These are phyloP conservation scores for Megastigmus dorsalis DNA, from an alignment of 2,888 invertebrate species.

Conservation along the genomic window DNA sequence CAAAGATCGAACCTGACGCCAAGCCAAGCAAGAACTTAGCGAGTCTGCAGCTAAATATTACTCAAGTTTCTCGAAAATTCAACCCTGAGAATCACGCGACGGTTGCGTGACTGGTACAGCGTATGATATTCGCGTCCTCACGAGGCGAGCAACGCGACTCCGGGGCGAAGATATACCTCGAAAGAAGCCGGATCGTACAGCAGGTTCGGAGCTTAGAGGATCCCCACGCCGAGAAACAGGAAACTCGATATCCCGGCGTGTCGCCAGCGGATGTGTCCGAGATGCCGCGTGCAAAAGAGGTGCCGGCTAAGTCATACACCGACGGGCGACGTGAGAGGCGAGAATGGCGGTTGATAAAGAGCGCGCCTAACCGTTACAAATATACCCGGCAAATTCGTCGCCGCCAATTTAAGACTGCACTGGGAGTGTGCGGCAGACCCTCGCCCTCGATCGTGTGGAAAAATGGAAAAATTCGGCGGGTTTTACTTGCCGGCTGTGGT, in stretches of 20 bases:
- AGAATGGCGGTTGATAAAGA: conserved; percentile 33
- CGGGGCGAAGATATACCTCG: background rate
- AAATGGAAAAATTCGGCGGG: conserved; percentile 2
- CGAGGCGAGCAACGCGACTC: background rate
- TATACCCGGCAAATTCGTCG: background rate
- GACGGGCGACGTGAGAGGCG: background rate
- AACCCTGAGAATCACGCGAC: conserved; percentile 1
- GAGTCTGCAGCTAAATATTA: no score
- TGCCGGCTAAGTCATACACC: background rate
- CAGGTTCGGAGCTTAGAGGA: background rate
- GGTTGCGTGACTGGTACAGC: background rate
- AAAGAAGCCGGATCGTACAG: background rate
- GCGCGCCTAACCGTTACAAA: conserved; percentile 15
- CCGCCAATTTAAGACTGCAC: background rate
- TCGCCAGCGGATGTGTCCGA: conserved; percentile 8
- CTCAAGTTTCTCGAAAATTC: conserved; percentile 18
- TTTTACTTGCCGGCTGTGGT: conserved; percentile 52
- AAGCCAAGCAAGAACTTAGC: no score
- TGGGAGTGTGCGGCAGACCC: no score
- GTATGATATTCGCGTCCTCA: background rate
- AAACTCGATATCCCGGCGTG: background rate
- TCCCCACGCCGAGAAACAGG: conserved; percentile 18
- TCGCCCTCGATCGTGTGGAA: no score
- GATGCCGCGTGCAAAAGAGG: conserved; percentile 11
- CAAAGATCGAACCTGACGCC: no score